phyloP scores from a whole-genome alignment of 2,113 vertebrate species.

The Motacilla tschutschensis region DNA sequence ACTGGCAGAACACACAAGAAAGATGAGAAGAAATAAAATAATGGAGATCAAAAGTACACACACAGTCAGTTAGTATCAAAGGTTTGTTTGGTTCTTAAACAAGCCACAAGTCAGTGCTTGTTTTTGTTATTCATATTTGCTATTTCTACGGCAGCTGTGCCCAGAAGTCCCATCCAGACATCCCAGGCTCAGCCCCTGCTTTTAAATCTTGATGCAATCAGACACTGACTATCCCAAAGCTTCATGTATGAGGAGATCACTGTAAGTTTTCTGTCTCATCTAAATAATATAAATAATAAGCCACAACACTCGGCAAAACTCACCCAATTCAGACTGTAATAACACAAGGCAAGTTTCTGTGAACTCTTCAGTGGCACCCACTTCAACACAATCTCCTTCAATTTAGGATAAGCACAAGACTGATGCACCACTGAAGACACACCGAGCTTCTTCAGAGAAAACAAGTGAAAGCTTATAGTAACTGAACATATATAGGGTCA shows the following conservation, averaged over 20 bases:
- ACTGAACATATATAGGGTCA: not conserved
- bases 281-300: not conserved
- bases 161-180: not conserved
- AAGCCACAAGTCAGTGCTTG: not conserved
- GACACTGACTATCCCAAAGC: not conserved
- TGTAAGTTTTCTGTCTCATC: not conserved
- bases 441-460: not conserved
- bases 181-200: not conserved
- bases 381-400: not conserved
- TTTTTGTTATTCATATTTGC: not conserved
- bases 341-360: not conserved
- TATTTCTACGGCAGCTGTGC: not conserved
- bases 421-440: not conserved
- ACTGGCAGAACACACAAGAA: not conserved
- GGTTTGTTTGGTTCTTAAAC: not conserved
- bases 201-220: not conserved
- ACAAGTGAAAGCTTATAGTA: not conserved
- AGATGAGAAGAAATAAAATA: not conserved
- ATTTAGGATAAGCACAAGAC: not conserved
- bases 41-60: not conserved
- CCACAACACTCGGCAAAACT: not conserved
- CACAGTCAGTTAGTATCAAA: not conserved
- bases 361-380: not conserved
- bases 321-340: not conserved
- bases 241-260: not conserved